A percentile compares a stretch with the other conserved stretches of the same genome.
Evolutionary conservation across 2,113 vertebrate genomes (phyloP).

Genomic region (Ptilorrhoa leucosticta): DNA sequence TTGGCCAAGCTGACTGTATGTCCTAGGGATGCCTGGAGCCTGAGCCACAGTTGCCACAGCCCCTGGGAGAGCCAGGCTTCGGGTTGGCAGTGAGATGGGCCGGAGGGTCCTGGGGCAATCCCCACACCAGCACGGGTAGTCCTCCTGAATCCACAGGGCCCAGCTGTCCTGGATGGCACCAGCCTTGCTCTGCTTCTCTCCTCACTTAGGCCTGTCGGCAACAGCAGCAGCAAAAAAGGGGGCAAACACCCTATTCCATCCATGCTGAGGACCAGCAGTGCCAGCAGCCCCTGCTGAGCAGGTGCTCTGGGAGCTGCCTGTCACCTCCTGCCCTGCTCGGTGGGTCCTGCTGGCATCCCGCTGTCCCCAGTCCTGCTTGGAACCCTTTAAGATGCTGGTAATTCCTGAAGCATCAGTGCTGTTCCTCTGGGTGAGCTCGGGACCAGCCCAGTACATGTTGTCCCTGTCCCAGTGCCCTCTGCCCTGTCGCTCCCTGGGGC

Average conservation of each 20-base stretch:
- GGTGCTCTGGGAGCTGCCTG: background rate
- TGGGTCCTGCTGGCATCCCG: background rate
- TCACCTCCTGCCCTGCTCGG: fast-evolving
- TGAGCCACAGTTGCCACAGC: background rate
- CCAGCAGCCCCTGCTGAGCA: fast-evolving
- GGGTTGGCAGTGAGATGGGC: background rate
- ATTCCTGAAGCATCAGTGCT: background rate
- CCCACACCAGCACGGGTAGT: background rate
- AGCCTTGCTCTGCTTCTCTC: background rate
- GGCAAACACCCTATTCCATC: background rate
- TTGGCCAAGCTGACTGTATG: background rate
- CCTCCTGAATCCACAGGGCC: background rate
- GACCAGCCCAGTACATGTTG: fast-evolving
- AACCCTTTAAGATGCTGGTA: background rate
- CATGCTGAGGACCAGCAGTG: background rate
- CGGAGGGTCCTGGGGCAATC: background rate
- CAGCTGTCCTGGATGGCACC: background rate
- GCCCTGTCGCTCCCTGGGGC: background rate
- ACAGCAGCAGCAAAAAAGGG: background rate
- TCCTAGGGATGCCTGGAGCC: background rate
- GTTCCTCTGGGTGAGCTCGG: background rate
- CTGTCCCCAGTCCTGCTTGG: background rate
- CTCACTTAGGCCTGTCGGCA: fast-evolving
- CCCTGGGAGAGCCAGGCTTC: background rate
- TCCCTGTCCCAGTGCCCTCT: background rate